Evolutionary conservation across 92 coral and sea anemone genomes (phyloP), one percentile per base, ranked within the genome.

Genomic region (Palythoa grandiflora): DNA sequence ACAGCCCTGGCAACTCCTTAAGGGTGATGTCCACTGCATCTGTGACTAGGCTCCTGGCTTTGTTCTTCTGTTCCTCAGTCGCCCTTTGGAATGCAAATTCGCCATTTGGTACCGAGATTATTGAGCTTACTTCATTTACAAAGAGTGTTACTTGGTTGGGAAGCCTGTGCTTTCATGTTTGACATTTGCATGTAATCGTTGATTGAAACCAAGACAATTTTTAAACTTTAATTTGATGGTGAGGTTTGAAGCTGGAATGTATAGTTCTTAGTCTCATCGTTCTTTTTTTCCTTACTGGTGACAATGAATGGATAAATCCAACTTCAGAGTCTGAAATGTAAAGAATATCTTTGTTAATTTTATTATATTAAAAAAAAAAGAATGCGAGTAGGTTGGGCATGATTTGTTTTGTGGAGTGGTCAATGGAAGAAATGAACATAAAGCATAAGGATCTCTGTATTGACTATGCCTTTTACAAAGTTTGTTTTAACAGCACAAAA

Each of bases 161-260:
- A 57, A 72, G 51, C 88, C 88, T 53, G 88, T 73, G n/a, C 35
- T 48, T 53, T 72, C 71, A 17, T 51, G 88, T 37, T 85, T 85
- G 16, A 73, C 79, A 14, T 50, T 84, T 9, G 78, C 88, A 28
- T 84, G 88, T 44, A 77, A 38, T 19, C 65, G 36, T 21, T 84
- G 51, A 71, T 84, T 77, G 77, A 84, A 84, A 77, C 88, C 88
- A 37, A 84, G 79, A 38, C 68, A 40, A 40, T 77, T 39, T 40
- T 71, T 50, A 5, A 53, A 85, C 39, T n/a, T n/a, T n/a, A n/a
- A n/a, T 73, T 85, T 17, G 54, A 48, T 8, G 66, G 72, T 47
- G 52, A 47, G 11, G 88, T 85, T 74, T 85, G 88, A 38, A 85
- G 76, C 38, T 74, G 44, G 75, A 85, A 85, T 5, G 80, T 57